Evolutionary conservation across 2,113 vertebrate genomes (phyloP).

Genomic region (Albula goreensis): DNA sequence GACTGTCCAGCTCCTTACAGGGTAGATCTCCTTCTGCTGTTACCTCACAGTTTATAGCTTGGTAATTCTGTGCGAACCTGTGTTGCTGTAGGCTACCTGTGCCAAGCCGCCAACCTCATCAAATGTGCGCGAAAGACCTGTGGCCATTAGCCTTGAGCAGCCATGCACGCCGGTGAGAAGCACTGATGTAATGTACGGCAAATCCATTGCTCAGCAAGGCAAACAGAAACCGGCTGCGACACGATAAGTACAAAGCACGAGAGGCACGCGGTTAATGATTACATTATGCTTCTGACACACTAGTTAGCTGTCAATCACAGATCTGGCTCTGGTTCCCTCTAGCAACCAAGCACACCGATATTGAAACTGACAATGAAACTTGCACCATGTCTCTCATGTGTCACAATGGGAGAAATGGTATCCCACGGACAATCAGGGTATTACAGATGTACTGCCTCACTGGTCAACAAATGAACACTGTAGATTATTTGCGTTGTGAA

Average conservation of each 20-base stretch:
- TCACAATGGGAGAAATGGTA: background rate
- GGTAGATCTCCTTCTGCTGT: slow-evolving; percentile 19
- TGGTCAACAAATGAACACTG: background rate
- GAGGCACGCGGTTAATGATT: background rate
- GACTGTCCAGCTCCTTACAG: slow-evolving; percentile 10
- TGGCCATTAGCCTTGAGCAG: too few relatives aligned
- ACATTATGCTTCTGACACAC: background rate
- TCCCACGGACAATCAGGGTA: background rate
- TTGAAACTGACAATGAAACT: background rate
- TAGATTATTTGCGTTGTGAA: background rate
- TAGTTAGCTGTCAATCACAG: background rate
- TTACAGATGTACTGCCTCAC: background rate
- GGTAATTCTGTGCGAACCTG: background rate
- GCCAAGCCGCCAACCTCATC: background rate
- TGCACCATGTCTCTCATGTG: background rate
- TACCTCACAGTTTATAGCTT: slow-evolving; percentile 16
- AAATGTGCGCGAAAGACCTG: background rate
- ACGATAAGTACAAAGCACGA: background rate
- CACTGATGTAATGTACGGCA: too few relatives aligned
- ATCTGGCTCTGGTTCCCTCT: background rate
- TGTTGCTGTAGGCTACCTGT: slow-evolving; percentile 2
- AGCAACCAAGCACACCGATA: too few relatives aligned
- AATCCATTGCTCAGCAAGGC: too few relatives aligned
- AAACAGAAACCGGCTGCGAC: too few relatives aligned
- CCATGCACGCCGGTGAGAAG: too few relatives aligned